Base-by-base conservation (phyloP, 2,797 vertebrate genomes). In the Holocentrus rufus region DNA sequence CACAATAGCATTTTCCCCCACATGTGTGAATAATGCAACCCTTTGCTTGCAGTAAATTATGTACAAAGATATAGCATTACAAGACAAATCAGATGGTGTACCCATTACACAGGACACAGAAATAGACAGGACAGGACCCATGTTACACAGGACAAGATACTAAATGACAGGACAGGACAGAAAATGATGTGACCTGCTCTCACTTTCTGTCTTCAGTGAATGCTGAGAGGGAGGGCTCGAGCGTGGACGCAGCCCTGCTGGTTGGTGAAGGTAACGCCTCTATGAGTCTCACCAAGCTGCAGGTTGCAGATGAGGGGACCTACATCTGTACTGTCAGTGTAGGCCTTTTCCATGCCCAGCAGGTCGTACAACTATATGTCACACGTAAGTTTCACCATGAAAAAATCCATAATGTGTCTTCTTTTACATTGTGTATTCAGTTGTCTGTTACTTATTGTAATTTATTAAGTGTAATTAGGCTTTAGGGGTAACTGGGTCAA, bases 321-420 rank as follows among this genome's bases (percentile, higher is more conserved):
- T 95, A 96, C 85, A 94, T 97, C 86, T 97, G 95, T 66, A 93
- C 92, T 0, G 82, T 95, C 76, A 85, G 72, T 17, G 63, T 92
- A 0, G 85, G 86, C 1, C 69, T 31, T 17, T 94, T 95, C 80
- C 90, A 90, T 20, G 87, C 89, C 2, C 96, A 97, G 80, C 94
- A 96, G 76, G 86, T 93, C 77, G 82, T 96, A 50, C 91, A 93
- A 13, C 89, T 97, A 53, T 46, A 56, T 0, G 30, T 97, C 39
- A 76, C 34, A 4, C 93, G 95, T 96, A 74, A 95, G 93, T 93
- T 18, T 62, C 18, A 5, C 27, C 14, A 13, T 6, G 0, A 55
- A 50, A 36, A 6, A 22, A 50, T 63, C 22, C 22, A 27, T n/a
- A 4, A 23, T 22, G 4, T 22, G 7, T 52, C 1, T 44, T 47